Base-by-base conservation (phyloP, 2,888 invertebrate genomes). In the Eledone cirrhosa region DNA sequence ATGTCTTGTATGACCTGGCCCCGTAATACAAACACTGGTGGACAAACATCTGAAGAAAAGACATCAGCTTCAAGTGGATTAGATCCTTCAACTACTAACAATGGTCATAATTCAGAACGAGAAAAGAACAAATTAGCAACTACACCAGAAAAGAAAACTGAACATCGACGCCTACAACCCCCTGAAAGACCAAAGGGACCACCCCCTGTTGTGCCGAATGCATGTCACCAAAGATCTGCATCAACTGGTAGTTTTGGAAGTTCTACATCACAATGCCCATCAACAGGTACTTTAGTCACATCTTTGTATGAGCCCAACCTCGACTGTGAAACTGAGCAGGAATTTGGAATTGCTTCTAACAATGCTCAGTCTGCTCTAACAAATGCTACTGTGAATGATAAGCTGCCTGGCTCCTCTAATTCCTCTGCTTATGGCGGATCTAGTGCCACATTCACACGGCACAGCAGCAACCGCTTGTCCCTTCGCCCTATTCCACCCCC, bases 121-220 rank as follows among this genome's bases (percentile, higher is more conserved):
- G 48, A 33, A 29, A 63, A n/a, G 29, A 48, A 59, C 48, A 76
- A 48, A 48, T 11, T 76, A 22, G 24, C 33, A 27, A 29, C 48
- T 4, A 29, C 76, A 27, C 76, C 76, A 1, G 16, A 19, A 16
- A 53, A 53, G 76, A 11, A 33, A 16, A n/a, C n/a, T 22, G 76
- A 48, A 11, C n/a, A n/a, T 47, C 29, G 29, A 33, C 53, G 48
- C n/a, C 69, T 41, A 33, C 76, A 47, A 41, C 83, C 81, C 8
- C 84, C 85, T 53, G 85, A 86, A n/a, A 80, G 87, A 79, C 88
- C 88, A 27, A 85, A 84, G 79, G 79, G 84, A 53, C 87, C 87
- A 4, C 86, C 86, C 4, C 83, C 84, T 29, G 81, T 84, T 2
- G 84, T 83, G 48, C 83, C 85, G 14, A 81, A 78, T 27, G 31